Conservation (phyloP, 1,140 invertebrate species). For the Linepithema humile region DNA sequence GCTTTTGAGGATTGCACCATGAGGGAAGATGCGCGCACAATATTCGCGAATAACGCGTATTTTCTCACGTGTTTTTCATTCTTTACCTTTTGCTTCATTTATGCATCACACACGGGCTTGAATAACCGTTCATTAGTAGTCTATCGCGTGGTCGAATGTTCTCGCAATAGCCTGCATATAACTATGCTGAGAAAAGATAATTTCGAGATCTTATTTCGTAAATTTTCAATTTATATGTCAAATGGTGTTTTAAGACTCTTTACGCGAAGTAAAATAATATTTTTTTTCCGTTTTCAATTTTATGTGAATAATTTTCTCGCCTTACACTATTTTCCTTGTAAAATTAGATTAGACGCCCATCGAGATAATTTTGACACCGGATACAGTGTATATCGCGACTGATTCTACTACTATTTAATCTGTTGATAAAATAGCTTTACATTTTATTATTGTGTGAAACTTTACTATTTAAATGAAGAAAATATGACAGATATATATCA, state of each 20-base stretch:
- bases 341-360: not conserved
- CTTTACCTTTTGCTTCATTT: slow-evolving; percentile 11
- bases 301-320: not conserved
- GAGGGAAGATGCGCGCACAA: slow-evolving; percentile 17
- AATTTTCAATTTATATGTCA: not conserved
- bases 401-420: not conserved
- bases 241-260: not conserved
- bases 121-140: slow-evolving; percentile 49
- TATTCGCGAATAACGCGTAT: slow-evolving; percentile 34
- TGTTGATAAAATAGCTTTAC: not conserved
- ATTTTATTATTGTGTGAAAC: not conserved
- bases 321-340: not conserved
- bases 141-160: slow-evolving; percentile 1
- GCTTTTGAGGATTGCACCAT: not conserved
- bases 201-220: not conserved
- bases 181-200: not conserved
- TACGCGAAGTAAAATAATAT: no score
- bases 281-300: not conserved
- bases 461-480: not conserved
- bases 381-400: not conserved
- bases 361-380: not conserved
- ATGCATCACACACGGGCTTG: not conserved
- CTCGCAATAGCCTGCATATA: not conserved
- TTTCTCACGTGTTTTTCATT: slow-evolving; percentile 15
- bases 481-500: not conserved